These are phyloP conservation scores for Nephotettix cincticeps DNA, from an alignment of 1,140 invertebrate genomes.

Conservation along the genomic window DNA sequence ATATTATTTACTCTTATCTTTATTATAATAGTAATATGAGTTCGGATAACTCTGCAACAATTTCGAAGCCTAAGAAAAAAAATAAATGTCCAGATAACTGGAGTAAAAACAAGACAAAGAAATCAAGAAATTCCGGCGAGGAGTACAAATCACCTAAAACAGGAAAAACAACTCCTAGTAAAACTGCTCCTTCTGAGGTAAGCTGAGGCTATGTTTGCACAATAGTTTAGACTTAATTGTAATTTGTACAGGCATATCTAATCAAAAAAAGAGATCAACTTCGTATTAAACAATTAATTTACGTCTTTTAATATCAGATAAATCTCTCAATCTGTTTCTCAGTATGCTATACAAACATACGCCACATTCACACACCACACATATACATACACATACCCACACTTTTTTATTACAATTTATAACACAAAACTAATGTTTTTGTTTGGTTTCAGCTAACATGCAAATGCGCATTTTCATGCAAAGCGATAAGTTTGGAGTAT, in stretches of 20 bases:
- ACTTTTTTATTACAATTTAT: neutral
- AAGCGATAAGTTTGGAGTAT: conserved; percentile 14
- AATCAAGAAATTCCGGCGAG: neutral
- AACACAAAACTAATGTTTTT: neutral
- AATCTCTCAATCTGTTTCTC: neutral
- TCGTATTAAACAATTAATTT: neutral
- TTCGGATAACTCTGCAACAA: too few relatives aligned
- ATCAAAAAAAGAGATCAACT: neutral
- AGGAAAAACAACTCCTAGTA: neutral
- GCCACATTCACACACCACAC: neutral
- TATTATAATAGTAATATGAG: too few relatives aligned
- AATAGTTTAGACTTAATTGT: neutral
- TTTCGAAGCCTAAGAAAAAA: too few relatives aligned
- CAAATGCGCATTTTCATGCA: conserved; percentile 28
- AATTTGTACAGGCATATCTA: too few relatives aligned
- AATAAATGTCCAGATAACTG: neutral
- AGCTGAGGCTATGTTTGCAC: neutral
- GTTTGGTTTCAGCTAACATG: conserved; percentile 10
- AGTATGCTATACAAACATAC: too few relatives aligned
- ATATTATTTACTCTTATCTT: too few relatives aligned
- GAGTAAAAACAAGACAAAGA: neutral
- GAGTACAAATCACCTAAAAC: neutral
- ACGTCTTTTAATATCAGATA: neutral
- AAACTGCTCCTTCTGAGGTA: neutral
- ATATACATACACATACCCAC: neutral